phyloP scores from a whole-genome alignment of 2,797 vertebrate genomes.

The Peromyscus aztecus region DNA sequence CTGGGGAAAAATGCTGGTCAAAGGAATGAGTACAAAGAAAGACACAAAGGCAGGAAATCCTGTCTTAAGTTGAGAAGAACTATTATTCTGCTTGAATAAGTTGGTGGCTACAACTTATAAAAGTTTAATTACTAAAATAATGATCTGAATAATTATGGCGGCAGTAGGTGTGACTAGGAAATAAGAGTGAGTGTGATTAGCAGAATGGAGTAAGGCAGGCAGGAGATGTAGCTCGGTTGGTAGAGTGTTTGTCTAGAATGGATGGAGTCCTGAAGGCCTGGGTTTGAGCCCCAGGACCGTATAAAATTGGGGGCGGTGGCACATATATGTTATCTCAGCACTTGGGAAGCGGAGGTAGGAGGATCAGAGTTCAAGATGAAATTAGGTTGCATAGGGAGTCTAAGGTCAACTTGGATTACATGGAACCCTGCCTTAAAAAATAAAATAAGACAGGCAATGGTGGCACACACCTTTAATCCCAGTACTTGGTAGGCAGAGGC shows the following conservation, averaged over 20 bases:
- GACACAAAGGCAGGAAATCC: background rate
- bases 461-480: background rate
- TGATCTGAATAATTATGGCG: background rate
- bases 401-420: background rate
- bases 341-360: background rate
- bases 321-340: background rate
- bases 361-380: background rate
- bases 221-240: background rate
- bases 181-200: background rate
- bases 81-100: background rate
- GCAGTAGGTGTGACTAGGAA: background rate
- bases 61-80: background rate
- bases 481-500: background rate
- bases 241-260: background rate
- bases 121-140: background rate
- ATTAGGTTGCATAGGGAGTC: background rate
- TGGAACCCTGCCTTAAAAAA: background rate
- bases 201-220: background rate
- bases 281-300: background rate
- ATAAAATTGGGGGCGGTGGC: background rate
- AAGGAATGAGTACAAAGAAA: background rate
- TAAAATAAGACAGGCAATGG: background rate
- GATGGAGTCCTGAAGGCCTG: background rate
- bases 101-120: background rate
- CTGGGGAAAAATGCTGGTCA: background rate